Evolutionary conservation across 2,797 vertebrate genomes (phyloP).

Genomic region (Microctenopoma steveboyesi): DNA sequence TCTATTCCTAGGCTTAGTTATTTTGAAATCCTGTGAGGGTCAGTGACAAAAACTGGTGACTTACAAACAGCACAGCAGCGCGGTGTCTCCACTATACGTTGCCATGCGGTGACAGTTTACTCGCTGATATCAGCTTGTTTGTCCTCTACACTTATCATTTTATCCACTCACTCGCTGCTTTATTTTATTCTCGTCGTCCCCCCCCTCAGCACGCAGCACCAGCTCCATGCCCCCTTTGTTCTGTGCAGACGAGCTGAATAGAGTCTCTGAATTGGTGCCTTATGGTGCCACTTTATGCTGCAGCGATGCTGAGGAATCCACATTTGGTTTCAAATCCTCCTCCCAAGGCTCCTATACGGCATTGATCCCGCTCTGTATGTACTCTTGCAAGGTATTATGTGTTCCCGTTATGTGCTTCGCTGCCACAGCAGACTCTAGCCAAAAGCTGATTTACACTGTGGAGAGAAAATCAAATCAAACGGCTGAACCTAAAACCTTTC

Average conservation of each 20-base stretch:
- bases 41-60: slow-evolving; percentile 40
- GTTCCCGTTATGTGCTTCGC: slow-evolving; percentile 53
- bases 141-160: slow-evolving; percentile 31
- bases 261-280: slow-evolving; percentile 40
- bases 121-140: slow-evolving; percentile 15
- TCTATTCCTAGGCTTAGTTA: slow-evolving; percentile 53
- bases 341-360: slow-evolving; percentile 49
- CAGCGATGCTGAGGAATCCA: slow-evolving; percentile 43
- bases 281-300: slow-evolving; percentile 45
- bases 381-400: slow-evolving; percentile 49
- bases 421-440: slow-evolving; percentile 30
- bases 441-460: slow-evolving; percentile 32
- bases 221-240: slow-evolving; percentile 12
- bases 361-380: slow-evolving; percentile 60
- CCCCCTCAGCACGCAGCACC: slow-evolving; percentile 5
- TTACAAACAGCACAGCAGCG: slow-evolving; percentile 17
- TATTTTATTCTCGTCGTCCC: slow-evolving; percentile 15
- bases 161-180: slow-evolving; percentile 16
- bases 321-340: slow-evolving; percentile 51
- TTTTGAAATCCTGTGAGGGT: slow-evolving; percentile 47
- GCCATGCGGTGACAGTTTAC: slow-evolving; percentile 27
- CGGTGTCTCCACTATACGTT: slow-evolving; percentile 33
- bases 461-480: slow-evolving; percentile 41
- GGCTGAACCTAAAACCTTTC: slow-evolving; percentile 35
- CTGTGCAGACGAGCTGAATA: slow-evolving; percentile 33